Conservation (phyloP, 2,797 vertebrate species). For the Sebastiscus tertius region DNA sequence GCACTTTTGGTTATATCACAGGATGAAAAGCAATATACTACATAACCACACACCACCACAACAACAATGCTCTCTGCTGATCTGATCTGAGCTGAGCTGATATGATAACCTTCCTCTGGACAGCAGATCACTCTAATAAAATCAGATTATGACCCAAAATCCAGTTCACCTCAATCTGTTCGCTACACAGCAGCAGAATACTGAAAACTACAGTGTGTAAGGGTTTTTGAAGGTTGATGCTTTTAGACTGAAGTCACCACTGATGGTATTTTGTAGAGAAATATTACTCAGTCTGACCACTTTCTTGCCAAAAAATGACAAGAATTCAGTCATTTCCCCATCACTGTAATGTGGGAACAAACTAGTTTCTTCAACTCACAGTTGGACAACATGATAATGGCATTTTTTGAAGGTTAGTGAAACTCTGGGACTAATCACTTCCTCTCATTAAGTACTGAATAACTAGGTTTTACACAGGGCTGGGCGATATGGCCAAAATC, state of each 20-base stretch:
- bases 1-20: not conserved
- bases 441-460: not conserved
- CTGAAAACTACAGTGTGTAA: not conserved
- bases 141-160: slow-evolving; percentile 45
- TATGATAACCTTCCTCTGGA: slow-evolving; percentile 33
- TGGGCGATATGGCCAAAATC: too few relatives aligned
- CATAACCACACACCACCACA: slow-evolving; percentile 14
- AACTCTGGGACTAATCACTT: not conserved
- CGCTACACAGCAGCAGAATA: not conserved
- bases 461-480: not conserved
- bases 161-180: slow-evolving; percentile 49
- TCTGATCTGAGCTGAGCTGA: slow-evolving; percentile 16
- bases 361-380: not conserved
- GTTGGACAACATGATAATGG: not conserved
- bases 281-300: not conserved
- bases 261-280: not conserved
- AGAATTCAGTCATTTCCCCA: not conserved
- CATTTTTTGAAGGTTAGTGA: not conserved
- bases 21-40: not conserved
- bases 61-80: slow-evolving; percentile 15
- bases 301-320: not conserved
- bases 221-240: not conserved
- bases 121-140: slow-evolving; percentile 43
- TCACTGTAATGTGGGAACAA: not conserved
- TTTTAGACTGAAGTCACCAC: not conserved